A percentile compares a stretch with the other conserved stretches of the same genome.
These are phyloP conservation scores for Liolophura sinensis DNA, from an alignment of 1,140 invertebrate genomes.

Conservation along the genomic window DNA sequence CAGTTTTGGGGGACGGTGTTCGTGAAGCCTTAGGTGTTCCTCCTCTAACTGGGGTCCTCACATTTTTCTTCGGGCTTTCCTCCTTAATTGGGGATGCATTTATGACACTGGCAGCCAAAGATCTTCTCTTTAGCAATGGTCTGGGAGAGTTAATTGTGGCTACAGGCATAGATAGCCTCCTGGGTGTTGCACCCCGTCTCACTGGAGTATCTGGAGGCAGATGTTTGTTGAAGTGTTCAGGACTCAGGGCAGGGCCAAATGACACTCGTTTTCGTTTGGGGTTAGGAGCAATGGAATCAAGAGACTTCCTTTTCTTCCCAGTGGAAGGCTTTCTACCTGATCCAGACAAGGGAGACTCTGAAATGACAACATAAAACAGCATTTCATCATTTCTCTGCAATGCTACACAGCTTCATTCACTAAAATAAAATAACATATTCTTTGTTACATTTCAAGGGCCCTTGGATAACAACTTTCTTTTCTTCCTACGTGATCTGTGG, in stretches of 20 bases:
- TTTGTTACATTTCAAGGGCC: no score
- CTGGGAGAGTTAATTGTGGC: constrained; percentile 8
- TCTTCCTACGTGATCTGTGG: no score
- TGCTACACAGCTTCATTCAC: no score
- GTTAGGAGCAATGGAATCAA: constrained; percentile 16
- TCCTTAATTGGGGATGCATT: constrained; percentile 6
- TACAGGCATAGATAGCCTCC: constrained; percentile 21
- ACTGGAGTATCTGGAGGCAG: constrained; percentile 60
- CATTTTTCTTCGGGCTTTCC: constrained; percentile 1
- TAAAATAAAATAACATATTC: no score
- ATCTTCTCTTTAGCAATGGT: constrained; percentile 29
- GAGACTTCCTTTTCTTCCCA: constrained; percentile 30
- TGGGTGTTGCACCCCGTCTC: constrained; percentile 54
- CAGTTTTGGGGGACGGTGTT: neutral
- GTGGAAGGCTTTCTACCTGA: constrained; percentile 16
- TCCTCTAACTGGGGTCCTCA: neutral
- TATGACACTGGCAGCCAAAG: constrained; percentile 10
- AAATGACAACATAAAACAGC: neutral
- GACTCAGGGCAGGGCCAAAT: constrained; percentile 60
- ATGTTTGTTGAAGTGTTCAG: constrained; percentile 59
- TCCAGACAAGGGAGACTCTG: neutral
- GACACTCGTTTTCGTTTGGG: constrained; percentile 54
- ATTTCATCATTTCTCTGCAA: no score
- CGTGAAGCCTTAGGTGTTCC: no score
- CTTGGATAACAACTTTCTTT: no score